Percentiles rank a stretch among this genome's conserved stretches.
Evolutionary conservation across 2,797 vertebrate genomes (phyloP).

Genomic region (Todus mexicanus): DNA sequence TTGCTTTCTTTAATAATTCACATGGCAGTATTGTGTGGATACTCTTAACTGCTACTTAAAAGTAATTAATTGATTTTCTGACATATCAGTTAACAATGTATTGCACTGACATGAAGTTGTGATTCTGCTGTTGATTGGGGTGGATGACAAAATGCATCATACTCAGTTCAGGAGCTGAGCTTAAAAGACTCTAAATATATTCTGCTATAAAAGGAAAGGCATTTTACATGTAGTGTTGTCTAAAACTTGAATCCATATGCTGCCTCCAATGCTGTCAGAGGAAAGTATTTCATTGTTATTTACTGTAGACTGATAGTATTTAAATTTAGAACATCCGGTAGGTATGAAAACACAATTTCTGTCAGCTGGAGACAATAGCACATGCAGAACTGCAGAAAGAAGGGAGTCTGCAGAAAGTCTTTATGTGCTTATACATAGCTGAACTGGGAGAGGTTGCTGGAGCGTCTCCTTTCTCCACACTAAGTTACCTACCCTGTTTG

Average conservation of each 20-base stretch:
- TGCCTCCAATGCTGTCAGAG: slow-evolving; percentile 24
- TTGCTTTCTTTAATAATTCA: slow-evolving; percentile 94
- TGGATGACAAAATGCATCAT: slow-evolving; percentile 58
- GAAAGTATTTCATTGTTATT: slow-evolving; percentile 17
- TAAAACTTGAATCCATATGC: slow-evolving; percentile 52
- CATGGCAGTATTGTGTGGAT: slow-evolving; percentile 83
- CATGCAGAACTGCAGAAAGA: background rate
- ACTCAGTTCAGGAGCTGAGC: slow-evolving; percentile 34
- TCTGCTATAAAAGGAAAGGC: slow-evolving; percentile 61
- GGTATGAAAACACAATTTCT: background rate
- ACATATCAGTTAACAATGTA: slow-evolving; percentile 92
- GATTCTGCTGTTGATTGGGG: slow-evolving; percentile 59
- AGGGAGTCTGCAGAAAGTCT: background rate
- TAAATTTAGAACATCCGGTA: slow-evolving; percentile 24
- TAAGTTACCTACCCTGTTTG: background rate
- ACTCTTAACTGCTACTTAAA: slow-evolving; percentile 94
- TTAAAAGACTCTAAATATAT: slow-evolving; percentile 65
- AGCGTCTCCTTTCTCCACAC: background rate
- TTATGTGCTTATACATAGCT: accelerated
- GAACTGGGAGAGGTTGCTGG: background rate
- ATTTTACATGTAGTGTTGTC: slow-evolving; percentile 47
- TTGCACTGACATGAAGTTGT: slow-evolving; percentile 79
- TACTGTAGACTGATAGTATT: background rate
- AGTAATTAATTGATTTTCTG: slow-evolving; percentile 99
- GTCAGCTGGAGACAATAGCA: background rate